These are phyloP conservation scores for Eupeodes corollae DNA, from an alignment of 1,140 invertebrate species.

Conservation along the genomic window DNA sequence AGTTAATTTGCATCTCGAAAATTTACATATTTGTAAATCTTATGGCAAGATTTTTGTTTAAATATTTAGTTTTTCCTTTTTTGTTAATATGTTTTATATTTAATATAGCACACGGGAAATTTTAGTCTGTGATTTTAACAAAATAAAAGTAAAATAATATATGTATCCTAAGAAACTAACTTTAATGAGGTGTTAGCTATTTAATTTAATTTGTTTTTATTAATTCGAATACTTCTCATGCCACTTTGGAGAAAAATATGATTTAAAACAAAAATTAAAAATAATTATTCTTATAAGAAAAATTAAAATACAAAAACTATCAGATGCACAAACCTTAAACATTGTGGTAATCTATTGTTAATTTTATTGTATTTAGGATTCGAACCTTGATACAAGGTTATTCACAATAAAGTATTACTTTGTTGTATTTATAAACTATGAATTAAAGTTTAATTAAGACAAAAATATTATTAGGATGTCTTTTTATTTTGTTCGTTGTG, in stretches of 20 bases:
- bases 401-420: conserved; percentile 2
- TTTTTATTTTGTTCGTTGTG: no score
- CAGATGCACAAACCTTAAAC: neutral
- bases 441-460: no score
- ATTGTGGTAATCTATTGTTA: conserved; percentile 5
- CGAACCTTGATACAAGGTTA: conserved; percentile 36
- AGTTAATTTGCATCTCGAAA: no score
- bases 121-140: neutral
- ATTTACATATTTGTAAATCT: conserved; percentile 4
- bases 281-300: no score
- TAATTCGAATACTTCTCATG: no score
- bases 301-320: no score
- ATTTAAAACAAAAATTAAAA: neutral
- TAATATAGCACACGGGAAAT: conserved; percentile 20
- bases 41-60: conserved; percentile 10
- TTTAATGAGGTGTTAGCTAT: neutral
- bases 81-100: conserved; percentile 2
- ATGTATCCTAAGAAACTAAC: conserved; percentile 1
- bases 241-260: neutral
- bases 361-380: conserved; percentile 22
- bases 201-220: no score
- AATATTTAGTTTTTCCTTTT: neutral
- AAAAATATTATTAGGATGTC: no score
- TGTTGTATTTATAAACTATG: neutral
- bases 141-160: neutral